phyloP scores from a whole-genome alignment of 2,797 vertebrate genomes.

The Lepilemur septentrionalis region DNA sequence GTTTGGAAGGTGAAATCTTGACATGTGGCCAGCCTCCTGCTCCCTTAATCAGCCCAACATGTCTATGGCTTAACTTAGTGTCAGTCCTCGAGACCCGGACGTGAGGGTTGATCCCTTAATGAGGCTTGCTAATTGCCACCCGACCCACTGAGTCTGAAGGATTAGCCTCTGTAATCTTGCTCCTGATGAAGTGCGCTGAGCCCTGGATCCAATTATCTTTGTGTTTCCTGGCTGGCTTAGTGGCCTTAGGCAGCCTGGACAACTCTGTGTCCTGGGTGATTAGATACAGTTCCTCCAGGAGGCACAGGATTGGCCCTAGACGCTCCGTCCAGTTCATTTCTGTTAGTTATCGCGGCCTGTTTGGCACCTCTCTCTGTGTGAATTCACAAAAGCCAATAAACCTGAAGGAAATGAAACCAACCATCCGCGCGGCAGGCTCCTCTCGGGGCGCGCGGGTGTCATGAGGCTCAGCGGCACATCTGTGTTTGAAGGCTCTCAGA shows the following conservation, averaged over 20 bases:
- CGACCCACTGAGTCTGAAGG: background rate
- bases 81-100: background rate
- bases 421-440: background rate
- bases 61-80: conserved; percentile 25
- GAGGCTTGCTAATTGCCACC: conserved; percentile 39
- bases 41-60: background rate
- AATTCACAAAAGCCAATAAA: background rate
- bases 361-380: background rate
- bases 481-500: conserved; percentile 56
- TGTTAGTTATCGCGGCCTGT: background rate
- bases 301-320: background rate
- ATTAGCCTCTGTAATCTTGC: conserved; percentile 23
- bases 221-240: background rate
- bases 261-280: background rate
- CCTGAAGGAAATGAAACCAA: background rate
- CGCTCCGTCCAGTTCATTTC: background rate
- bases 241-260: background rate
- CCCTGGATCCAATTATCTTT: conserved; percentile 56
- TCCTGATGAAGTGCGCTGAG: background rate
- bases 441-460: background rate
- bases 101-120: conserved; percentile 34
- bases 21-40: background rate
- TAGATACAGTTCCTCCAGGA: background rate
- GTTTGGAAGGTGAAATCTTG: background rate
- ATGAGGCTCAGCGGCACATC: background rate